These are phyloP conservation scores for Drosophila kanapiae DNA, from an alignment of 1,140 invertebrate genomes.

Conservation along the genomic window DNA sequence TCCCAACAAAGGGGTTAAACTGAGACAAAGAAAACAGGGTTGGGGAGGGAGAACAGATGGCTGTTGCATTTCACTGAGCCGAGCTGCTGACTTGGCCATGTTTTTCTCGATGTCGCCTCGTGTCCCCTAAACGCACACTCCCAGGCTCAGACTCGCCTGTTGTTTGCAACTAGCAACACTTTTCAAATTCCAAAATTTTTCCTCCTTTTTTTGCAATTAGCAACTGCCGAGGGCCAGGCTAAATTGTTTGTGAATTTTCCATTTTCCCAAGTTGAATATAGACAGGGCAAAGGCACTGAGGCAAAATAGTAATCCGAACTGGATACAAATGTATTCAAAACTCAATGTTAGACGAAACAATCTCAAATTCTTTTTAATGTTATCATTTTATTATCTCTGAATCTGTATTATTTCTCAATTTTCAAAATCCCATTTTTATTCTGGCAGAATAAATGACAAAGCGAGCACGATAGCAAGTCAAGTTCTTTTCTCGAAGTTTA, in stretches of 20 bases:
- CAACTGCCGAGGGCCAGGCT: conserved; percentile 53
- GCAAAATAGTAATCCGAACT: not conserved
- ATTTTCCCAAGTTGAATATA: conserved; percentile 24
- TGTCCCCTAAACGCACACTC: conserved; percentile 35
- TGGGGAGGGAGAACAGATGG: conserved; percentile 39
- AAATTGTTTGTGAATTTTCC: conserved; percentile 75
- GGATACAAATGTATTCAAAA: not conserved
- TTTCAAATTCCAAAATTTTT: conserved; percentile 57
- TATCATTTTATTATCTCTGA: not conserved
- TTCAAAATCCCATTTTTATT: not conserved
- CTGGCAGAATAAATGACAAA: not conserved
- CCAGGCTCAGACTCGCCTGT: conserved; percentile 11
- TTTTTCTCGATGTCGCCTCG: conserved; percentile 50
- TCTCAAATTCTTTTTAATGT: too few species aligned
- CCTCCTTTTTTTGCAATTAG: conserved; percentile 67
- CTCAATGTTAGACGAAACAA: not conserved
- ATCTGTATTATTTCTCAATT: not conserved
- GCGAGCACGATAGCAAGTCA: conserved; percentile 34
- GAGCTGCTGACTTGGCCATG: conserved; percentile 28
- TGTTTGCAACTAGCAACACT: conserved; percentile 10
- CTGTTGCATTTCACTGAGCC: conserved; percentile 25
- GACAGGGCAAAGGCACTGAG: conserved; percentile 21
- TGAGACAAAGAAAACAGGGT: conserved; percentile 12
- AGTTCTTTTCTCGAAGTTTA: conserved; percentile 61
- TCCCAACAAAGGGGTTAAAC: conserved; percentile 17